Base-by-base conservation (phyloP, 2,888 invertebrate genomes). In the Cordilura impudica region DNA sequence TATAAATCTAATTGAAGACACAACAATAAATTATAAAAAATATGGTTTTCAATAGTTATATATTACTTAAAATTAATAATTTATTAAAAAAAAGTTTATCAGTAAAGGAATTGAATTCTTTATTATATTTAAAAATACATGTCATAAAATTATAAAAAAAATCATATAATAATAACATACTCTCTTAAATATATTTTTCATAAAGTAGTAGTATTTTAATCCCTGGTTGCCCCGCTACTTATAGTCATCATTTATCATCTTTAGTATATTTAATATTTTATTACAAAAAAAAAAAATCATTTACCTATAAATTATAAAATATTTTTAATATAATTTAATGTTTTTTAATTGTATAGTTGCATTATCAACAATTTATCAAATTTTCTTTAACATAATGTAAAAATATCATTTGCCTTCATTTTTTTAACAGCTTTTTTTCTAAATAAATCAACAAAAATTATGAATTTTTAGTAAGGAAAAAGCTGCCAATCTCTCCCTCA, bases 91-190 rank as follows among this genome's bases (percentile, higher is more conserved):
- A 58, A 29, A 45, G 8, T 66, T 26, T 51, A 58, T 51, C 39
- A 39, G 45, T 74, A 69, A 76, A 73, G 69, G 70, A 79, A 78
- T 78, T 74, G 69, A 78, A 75, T n/a, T 74, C 54, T 65, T 70
- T 49, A 69, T 76, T 39, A 70, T n/a, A n/a, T 54, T 29, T 49
- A 47, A 49, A 16, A 23, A 47, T 16, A 18, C 10, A 16, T 26
- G 5, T 31, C 26, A 39, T 21, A 31, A 43, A 56, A 21, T 35
- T 14, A 43, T 35, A 12, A 56, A 53, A 35, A 65, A 43, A 39
- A 71, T 53, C 6, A 10, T 39, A 39, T n/a, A n/a, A 39, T 12
- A 39, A n/a, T 4, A 39, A n/a, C 35, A 39, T 35, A 12, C 12
- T 12, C 12, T n/a, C 35, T 39, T n/a, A n/a, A 39, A 39, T n/a